These are phyloP conservation scores for Crotalus horridus DNA, from an alignment of 2,113 vertebrate species.

Conservation along the genomic window DNA sequence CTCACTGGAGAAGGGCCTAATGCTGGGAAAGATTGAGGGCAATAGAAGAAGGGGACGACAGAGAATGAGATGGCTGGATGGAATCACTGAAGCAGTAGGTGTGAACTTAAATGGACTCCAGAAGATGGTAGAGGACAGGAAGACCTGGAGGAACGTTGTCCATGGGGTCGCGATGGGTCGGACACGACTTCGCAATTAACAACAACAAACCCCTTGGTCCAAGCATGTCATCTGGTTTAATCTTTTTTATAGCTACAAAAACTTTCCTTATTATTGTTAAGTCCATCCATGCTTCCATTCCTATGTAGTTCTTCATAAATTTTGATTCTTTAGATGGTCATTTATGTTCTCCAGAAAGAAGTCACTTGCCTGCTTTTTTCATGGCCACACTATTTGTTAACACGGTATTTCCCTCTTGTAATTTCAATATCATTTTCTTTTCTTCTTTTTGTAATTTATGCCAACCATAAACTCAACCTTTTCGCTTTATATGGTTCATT, in stretches of 20 bases:
- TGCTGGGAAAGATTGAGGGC: too few species aligned
- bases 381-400: neutral
- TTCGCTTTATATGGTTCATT: neutral
- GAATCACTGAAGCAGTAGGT: too few species aligned
- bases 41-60: too few species aligned
- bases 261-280: neutral
- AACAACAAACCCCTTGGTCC: neutral
- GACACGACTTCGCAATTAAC: too few species aligned
- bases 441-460: neutral
- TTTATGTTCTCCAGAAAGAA: neutral
- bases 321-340: neutral
- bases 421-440: neutral
- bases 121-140: too few species aligned
- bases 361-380: neutral
- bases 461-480: neutral
- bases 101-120: too few species aligned
- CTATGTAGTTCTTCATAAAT: neutral
- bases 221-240: neutral
- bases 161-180: too few species aligned
- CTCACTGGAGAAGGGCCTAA: too few species aligned
- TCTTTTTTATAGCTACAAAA: neutral
- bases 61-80: too few species aligned
- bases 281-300: neutral
- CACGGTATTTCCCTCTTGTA: neutral
- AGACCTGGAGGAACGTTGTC: too few species aligned